Base-by-base conservation (phyloP, 2,113 vertebrate species). In the Aegithalos caudatus region DNA sequence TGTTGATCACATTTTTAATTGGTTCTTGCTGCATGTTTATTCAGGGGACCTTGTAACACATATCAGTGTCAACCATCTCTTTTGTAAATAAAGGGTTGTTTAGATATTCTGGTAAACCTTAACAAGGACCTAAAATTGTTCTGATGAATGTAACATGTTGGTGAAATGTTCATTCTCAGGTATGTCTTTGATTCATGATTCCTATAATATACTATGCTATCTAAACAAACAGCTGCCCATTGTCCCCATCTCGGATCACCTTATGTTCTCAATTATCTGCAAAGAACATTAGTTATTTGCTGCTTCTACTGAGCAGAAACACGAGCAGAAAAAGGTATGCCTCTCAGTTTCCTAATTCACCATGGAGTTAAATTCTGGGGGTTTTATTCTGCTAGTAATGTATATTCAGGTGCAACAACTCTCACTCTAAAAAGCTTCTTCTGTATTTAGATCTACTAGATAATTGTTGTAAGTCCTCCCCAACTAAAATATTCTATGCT, bases 81-180 rank as follows among this genome's bases (percentile, higher is more conserved):
- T 95, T 89, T 15, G 28, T 81, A 91, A 96, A 86, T 72, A 91
- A 80, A 88, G 50, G 65, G 53, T 54, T 79, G 65, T 80, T 94
- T 73, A 66, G 67, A 86, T 78, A 61, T 94, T 91, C 77, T 85
- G 90, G 81, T 83, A 94, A 95, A 64, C 40, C 76, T n/a, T 81
- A 73, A 37, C 23, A 66, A 44, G 90, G 73, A 82, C 71, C 51
- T 88, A 70, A 66, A 94, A 11, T 35, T 82, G 23, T 95, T 67
- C 67, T 60, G 66, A 66, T 28, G 24, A 74, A 35, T 74, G 44
- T 27, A 77, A 64, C 64, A 44, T 23, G 57, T 11, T n/a, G 31
- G 28, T 69, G 44, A 83, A 64, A 79, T 17, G 12, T 78, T 66
- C 11, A 12, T 80, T 95, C 42, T 78, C 56, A 48, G 9, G 4